Evolutionary conservation across 2,113 vertebrate species (phyloP).

Genomic region (Abramis brama): DNA sequence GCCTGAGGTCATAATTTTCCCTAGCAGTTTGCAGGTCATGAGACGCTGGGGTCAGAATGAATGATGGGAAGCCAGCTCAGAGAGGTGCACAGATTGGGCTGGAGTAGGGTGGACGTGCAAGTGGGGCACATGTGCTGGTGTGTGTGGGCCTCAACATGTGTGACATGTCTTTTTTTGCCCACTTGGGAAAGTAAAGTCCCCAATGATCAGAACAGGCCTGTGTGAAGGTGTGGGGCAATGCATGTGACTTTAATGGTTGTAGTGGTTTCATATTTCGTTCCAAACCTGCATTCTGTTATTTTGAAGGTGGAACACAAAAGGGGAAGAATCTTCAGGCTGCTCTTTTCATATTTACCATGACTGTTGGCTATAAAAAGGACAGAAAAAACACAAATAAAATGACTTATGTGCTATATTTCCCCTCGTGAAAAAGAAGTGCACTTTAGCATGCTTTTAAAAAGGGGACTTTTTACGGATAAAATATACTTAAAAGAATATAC

Average conservation of each 20-base stretch:
- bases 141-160: slow-evolving; percentile 8
- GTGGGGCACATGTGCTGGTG: neutral
- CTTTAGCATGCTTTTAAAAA: no score
- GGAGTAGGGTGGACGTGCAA: neutral
- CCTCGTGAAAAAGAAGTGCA: neutral
- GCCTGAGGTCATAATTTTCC: slow-evolving; percentile 59
- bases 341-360: slow-evolving; percentile 20
- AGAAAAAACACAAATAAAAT: neutral
- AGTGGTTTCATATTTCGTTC: neutral
- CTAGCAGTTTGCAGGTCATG: slow-evolving; percentile 59
- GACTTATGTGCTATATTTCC: neutral
- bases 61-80: slow-evolving; percentile 38
- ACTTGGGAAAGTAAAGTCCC: neutral
- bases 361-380: neutral
- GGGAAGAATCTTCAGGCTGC: slow-evolving; percentile 4
- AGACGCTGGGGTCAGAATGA: slow-evolving; percentile 58
- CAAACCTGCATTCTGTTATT: slow-evolving; percentile 5
- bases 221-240: neutral
- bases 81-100: slow-evolving; percentile 37
- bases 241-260: neutral
- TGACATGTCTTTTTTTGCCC: slow-evolving; percentile 21
- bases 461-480: no score
- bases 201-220: neutral
- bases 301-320: neutral
- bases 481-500: no score